Percentiles rank a stretch among this genome's conserved stretches.
phyloP scores from a whole-genome alignment of 2,797 vertebrate species.

The Sebastes vulpes region DNA sequence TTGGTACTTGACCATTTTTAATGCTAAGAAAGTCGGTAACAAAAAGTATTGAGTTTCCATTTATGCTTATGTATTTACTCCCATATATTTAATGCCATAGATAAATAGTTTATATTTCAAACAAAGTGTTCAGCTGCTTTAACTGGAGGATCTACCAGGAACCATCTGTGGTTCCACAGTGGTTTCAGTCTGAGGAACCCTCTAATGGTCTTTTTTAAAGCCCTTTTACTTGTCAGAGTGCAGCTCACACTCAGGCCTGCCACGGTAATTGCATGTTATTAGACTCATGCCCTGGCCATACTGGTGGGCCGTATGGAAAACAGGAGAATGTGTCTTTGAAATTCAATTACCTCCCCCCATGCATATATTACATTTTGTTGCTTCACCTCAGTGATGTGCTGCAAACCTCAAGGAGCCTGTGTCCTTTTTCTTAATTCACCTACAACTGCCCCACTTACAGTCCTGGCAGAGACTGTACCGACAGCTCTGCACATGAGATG shows the following conservation, averaged over 20 bases:
- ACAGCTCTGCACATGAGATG: not conserved
- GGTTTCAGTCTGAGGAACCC: not conserved
- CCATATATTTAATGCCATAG: not conserved
- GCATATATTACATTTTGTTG: slow-evolving; percentile 64
- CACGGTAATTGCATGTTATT: slow-evolving; percentile 50
- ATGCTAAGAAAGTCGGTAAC: not conserved
- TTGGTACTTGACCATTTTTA: not conserved
- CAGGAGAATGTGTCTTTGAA: slow-evolving; percentile 65
- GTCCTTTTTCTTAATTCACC: slow-evolving; percentile 65
- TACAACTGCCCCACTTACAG: slow-evolving; percentile 38
- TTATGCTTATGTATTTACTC: not conserved
- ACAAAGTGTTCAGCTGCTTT: not conserved
- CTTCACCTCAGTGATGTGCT: slow-evolving; percentile 59
- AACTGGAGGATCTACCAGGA: not conserved
- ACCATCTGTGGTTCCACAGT: not conserved
- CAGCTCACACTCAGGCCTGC: slow-evolving; percentile 3
- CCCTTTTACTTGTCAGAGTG: slow-evolving; percentile 6
- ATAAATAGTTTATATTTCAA: not conserved
- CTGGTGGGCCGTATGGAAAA: slow-evolving; percentile 58
- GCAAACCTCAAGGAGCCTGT: slow-evolving; percentile 57
- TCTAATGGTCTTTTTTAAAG: not conserved
- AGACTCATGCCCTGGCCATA: slow-evolving; percentile 33
- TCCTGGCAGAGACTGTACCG: not conserved
- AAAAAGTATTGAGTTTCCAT: not conserved
- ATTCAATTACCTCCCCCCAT: slow-evolving; percentile 61